Percentiles rank a stretch among this genome's conserved stretches.
phyloP scores from a whole-genome alignment of 2,113 vertebrate genomes.

The Vidua macroura region DNA sequence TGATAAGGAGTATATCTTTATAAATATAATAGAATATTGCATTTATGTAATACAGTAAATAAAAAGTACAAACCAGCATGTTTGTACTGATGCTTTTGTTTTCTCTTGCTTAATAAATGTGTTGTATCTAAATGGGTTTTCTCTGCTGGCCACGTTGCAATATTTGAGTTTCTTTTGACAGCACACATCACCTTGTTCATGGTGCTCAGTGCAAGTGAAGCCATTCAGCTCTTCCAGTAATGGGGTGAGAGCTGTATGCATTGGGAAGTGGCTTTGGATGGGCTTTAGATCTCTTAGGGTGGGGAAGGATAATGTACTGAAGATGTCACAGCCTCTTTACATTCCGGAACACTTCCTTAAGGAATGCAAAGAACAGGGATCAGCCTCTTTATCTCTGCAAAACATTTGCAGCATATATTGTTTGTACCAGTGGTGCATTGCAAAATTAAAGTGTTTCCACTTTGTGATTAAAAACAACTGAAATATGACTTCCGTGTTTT shows the following conservation, averaged over 20 bases:
- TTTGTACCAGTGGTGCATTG: neutral
- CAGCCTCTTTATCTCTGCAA: neutral
- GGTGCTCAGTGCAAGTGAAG: neutral
- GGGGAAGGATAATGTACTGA: neutral
- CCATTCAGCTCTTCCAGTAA: neutral
- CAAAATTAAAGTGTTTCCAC: neutral
- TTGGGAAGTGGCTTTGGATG: neutral
- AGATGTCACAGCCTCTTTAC: neutral
- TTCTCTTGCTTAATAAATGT: neutral
- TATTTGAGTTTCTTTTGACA: neutral
- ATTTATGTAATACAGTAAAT: neutral
- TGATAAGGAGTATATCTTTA: neutral
- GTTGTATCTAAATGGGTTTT: neutral
- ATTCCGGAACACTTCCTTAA: neutral
- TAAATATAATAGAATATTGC: neutral
- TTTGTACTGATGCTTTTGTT: neutral
- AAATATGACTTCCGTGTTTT: neutral
- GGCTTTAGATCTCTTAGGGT: neutral
- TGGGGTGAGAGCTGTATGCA: neutral
- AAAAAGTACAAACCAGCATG: neutral
- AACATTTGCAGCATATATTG: neutral
- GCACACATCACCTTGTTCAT: neutral
- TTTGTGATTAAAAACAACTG: neutral
- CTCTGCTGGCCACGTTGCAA: neutral
- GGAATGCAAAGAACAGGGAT: neutral